Evolutionary conservation across 2,888 invertebrate species (phyloP).

Genomic region (Allophyes oxyacanthae): DNA sequence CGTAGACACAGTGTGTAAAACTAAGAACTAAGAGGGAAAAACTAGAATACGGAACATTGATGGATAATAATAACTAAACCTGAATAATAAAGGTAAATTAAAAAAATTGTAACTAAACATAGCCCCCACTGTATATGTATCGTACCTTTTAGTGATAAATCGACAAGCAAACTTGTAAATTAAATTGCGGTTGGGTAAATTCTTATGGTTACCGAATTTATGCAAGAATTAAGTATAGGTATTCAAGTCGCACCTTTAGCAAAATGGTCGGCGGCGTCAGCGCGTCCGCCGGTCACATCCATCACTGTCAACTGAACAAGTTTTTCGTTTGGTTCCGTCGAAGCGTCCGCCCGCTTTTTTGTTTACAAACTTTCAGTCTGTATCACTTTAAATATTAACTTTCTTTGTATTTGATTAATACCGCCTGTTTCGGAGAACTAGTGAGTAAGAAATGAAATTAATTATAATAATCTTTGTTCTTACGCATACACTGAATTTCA

Average conservation of each 20-base stretch:
- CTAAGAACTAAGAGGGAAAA: too few species aligned
- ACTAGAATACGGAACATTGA: too few species aligned
- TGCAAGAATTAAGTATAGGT: conserved; percentile 62
- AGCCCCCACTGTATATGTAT: too few species aligned
- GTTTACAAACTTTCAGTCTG: conserved; percentile 81
- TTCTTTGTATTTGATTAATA: conserved; percentile 72
- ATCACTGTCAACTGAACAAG: conserved; percentile 84
- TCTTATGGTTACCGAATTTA: conserved; percentile 56
- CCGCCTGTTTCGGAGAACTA: conserved; percentile 58
- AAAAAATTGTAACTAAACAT: too few species aligned
- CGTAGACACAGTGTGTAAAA: too few species aligned
- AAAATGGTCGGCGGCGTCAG: conserved; percentile 72
- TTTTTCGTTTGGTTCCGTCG: conserved; percentile 82
- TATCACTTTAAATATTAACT: conserved; percentile 79
- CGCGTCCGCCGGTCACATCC: conserved; percentile 77
- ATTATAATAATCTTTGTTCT: conserved; percentile 50
- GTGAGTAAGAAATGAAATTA: conserved; percentile 45
- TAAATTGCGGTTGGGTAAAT: conserved; percentile 56
- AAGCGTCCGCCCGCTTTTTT: conserved; percentile 79
- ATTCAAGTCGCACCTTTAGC: conserved; percentile 67
- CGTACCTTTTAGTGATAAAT: conserved; percentile 55
- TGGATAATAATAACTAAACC: too few species aligned
- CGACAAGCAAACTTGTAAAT: conserved; percentile 53
- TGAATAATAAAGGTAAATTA: too few species aligned
- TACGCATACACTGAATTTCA: conserved; percentile 9